These are phyloP conservation scores for Apis cerana DNA, from an alignment of 1,140 invertebrate genomes.

Conservation along the genomic window DNA sequence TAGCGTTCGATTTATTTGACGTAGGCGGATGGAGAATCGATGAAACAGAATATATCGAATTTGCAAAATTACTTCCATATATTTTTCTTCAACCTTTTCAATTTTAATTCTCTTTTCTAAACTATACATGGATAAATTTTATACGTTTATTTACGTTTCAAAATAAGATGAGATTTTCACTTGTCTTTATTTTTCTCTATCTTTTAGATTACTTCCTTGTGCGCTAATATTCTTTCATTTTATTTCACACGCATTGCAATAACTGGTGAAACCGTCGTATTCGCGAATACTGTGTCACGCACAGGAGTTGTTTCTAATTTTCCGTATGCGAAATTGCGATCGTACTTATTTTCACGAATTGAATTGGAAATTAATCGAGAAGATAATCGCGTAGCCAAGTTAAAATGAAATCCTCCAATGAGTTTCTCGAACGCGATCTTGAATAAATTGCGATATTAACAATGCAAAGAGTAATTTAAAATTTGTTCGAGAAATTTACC, in stretches of 20 bases:
- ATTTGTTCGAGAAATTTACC: background rate
- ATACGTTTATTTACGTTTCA: no score
- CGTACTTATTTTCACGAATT: background rate
- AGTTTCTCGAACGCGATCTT: background rate
- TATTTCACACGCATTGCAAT: no score
- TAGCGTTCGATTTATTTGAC: constrained; percentile 25
- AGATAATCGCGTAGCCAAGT: background rate
- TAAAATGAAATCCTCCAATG: constrained; percentile 10
- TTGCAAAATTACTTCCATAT: constrained; percentile 20
- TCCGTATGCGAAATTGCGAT: no score
- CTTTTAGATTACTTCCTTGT: no score
- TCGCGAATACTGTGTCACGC: no score
- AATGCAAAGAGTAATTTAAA: constrained; percentile 14
- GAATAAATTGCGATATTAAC: constrained; percentile 13
- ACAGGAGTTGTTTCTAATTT: no score
- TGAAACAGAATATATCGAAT: background rate
- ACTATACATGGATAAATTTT: background rate
- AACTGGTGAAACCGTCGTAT: no score
- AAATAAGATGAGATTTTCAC: no score
- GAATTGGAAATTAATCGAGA: constrained; percentile 8
- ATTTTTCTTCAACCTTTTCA: background rate
- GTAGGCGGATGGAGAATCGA: constrained; percentile 8
- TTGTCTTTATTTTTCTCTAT: no score
- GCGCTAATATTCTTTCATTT: no score
- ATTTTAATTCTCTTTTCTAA: background rate